Conservation (phyloP, 1,140 invertebrate genomes). For the Nasonia longicornis region DNA sequence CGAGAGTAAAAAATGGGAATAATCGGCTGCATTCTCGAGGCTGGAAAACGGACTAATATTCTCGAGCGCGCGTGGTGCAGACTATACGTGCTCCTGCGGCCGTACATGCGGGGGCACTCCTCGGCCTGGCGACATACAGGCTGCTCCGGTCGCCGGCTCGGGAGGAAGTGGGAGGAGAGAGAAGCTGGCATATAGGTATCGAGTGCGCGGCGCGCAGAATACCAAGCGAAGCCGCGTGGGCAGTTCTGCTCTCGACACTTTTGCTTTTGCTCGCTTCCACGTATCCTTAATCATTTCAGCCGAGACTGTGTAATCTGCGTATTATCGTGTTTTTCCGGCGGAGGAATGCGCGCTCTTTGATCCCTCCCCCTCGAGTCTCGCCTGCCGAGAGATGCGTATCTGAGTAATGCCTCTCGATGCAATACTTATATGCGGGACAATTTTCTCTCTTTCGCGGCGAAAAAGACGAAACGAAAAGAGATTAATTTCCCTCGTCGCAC, state of each 20-base stretch:
- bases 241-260: constrained; percentile 14
- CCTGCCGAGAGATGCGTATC: background rate
- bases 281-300: background rate
- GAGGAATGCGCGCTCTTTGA: background rate
- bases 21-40: background rate
- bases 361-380: background rate
- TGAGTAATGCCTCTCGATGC: too few relatives aligned
- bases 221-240: constrained; percentile 6
- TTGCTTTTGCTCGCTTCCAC: constrained; percentile 30
- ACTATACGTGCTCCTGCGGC: constrained; percentile 1
- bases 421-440: too few relatives aligned
- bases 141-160: background rate
- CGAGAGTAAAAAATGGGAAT: too few relatives aligned
- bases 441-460: too few relatives aligned
- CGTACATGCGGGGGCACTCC: background rate
- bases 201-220: constrained; percentile 15
- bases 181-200: background rate
- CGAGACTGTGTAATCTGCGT: background rate
- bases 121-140: constrained; percentile 34
- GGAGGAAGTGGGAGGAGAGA: background rate
- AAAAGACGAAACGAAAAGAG: too few relatives aligned
- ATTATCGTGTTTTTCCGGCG: background rate
- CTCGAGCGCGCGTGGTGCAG: background rate
- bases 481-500: too few relatives aligned
- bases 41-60: background rate